These are phyloP conservation scores for Pavo muticus DNA, from an alignment of 2,113 vertebrate species.

Conservation along the genomic window DNA sequence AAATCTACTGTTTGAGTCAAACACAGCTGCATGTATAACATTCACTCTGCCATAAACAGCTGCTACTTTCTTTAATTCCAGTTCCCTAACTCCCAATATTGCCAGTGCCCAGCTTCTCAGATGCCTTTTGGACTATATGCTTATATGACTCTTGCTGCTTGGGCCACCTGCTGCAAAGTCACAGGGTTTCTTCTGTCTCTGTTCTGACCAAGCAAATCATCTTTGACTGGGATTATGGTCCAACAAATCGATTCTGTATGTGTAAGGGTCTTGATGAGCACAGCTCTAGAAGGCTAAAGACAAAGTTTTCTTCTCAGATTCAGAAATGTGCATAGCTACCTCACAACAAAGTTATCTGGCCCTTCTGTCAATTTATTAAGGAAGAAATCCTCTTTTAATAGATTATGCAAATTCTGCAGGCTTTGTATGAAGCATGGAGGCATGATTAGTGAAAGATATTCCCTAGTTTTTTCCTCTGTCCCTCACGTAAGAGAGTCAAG, in stretches of 20 bases:
- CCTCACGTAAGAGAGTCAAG: neutral
- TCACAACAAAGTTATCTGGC: neutral
- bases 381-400: slow-evolving; percentile 3
- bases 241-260: neutral
- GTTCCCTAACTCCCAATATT: neutral
- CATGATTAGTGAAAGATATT: neutral
- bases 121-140: neutral
- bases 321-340: neutral
- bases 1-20: neutral
- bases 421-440: neutral
- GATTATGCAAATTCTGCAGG: neutral
- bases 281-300: neutral
- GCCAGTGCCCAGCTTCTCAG: neutral
- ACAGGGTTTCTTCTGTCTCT: neutral
- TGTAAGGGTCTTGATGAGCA: neutral
- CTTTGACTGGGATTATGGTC: neutral
- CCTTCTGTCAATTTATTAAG: neutral
- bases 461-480: rapidly evolving
- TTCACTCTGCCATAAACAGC: neutral
- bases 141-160: neutral
- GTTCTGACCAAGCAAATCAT: neutral
- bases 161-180: neutral
- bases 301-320: neutral
- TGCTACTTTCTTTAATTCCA: neutral
- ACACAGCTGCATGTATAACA: neutral